Evolutionary conservation across 1,140 invertebrate species (phyloP).

Genomic region (Zophobas morio): DNA sequence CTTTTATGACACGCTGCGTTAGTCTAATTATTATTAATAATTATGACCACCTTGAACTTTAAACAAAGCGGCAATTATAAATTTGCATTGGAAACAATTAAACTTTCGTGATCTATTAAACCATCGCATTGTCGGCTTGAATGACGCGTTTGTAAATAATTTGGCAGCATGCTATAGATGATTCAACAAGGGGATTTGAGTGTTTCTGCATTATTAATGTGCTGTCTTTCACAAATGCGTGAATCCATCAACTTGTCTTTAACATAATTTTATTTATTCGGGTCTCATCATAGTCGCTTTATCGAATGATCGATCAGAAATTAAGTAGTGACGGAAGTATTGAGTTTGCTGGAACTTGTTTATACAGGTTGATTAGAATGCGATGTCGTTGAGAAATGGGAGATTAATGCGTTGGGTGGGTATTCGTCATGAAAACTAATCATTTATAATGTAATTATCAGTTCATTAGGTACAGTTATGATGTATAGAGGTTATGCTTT

Average conservation of each 20-base stretch:
- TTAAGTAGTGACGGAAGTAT: not conserved
- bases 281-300: not conserved
- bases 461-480: slow-evolving; percentile 50
- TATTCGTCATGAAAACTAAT: slow-evolving; percentile 57
- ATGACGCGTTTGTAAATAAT: slow-evolving; percentile 2
- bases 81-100: slow-evolving; percentile 34
- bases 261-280: slow-evolving; percentile 20
- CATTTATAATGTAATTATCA: slow-evolving; percentile 60
- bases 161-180: not conserved
- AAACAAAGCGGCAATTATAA: slow-evolving; percentile 8
- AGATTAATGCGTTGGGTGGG: slow-evolving; percentile 51
- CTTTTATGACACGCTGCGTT: slow-evolving; percentile 3
- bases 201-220: slow-evolving; percentile 33
- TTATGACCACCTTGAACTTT: slow-evolving; percentile 30
- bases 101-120: slow-evolving; percentile 19
- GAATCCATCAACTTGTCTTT: slow-evolving; percentile 33
- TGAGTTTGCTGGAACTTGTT: not conserved
- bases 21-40: slow-evolving; percentile 14
- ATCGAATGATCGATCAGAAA: slow-evolving; percentile 25
- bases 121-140: not conserved
- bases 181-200: slow-evolving; percentile 13
- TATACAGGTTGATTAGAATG: not conserved
- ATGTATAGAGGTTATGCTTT: slow-evolving; percentile 19
- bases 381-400: slow-evolving; percentile 51
- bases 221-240: slow-evolving; percentile 29